Evolutionary conservation across 1,140 invertebrate species (phyloP).

Genomic region (Neuroterus valhalla): DNA sequence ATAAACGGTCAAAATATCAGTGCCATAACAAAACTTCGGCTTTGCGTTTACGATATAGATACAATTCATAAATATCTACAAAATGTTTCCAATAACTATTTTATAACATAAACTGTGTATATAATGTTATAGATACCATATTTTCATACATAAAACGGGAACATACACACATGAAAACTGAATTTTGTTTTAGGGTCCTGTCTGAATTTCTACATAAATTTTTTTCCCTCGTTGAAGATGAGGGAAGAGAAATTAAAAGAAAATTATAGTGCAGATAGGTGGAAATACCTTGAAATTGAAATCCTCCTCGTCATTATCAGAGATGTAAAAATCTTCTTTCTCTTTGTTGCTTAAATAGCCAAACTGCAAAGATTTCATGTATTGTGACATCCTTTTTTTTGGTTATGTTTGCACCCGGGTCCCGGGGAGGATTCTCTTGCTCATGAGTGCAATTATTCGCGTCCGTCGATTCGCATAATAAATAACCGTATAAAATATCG

Average conservation of each 20-base stretch:
- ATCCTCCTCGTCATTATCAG: constrained; percentile 60
- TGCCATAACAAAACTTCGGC: no score
- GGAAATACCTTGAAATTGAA: constrained; percentile 69
- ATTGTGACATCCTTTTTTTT: constrained; percentile 52
- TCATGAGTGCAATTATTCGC: constrained; percentile 19
- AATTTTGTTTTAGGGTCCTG: no score
- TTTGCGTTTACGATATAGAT: no score
- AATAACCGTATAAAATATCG: constrained; percentile 9
- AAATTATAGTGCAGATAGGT: constrained; percentile 1
- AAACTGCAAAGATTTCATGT: constrained; percentile 45
- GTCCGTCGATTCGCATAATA: constrained; percentile 27
- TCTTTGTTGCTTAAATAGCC: constrained; percentile 58
- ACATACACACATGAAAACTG: no score
- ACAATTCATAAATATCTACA: no score
- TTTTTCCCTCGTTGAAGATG: no score
- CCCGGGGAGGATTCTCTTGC: constrained; percentile 8
- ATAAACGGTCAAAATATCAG: no score
- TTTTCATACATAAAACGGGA: no score
- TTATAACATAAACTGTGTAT: no score
- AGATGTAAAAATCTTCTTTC: constrained; percentile 50
- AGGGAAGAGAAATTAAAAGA: neutral
- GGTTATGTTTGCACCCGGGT: constrained; percentile 41
- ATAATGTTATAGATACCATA: no score
- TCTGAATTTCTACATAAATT: no score
- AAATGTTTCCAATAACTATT: no score